phyloP scores from a whole-genome alignment of 2,113 vertebrate species.

The Sclerurus mexicanus region DNA sequence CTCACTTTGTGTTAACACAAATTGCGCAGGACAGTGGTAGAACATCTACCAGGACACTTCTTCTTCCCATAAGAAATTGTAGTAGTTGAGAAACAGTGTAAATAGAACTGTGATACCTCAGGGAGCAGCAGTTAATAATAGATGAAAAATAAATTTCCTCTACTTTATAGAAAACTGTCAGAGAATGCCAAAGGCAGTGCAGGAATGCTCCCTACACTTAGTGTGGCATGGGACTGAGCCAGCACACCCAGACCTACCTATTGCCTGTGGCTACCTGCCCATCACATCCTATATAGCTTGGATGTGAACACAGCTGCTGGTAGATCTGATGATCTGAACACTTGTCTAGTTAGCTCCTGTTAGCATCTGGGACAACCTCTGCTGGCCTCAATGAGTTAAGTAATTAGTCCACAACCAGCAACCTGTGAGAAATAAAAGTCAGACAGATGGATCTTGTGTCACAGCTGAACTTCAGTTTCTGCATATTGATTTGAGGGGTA shows the following conservation, averaged over 20 bases:
- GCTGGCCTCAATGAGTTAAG: background rate
- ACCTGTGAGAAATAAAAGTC: background rate
- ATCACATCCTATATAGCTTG: background rate
- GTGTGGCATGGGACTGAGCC: accelerated
- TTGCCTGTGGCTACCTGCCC: background rate
- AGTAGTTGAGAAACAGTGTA: background rate
- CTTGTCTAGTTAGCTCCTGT: background rate
- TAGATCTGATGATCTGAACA: background rate
- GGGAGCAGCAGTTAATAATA: background rate
- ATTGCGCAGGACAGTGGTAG: background rate
- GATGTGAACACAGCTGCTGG: background rate
- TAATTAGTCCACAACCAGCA: background rate
- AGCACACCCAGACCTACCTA: background rate
- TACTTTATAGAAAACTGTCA: background rate
- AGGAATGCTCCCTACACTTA: background rate
- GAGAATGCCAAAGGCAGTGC: accelerated
- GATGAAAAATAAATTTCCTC: background rate
- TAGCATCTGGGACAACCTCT: accelerated
- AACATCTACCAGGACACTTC: background rate
- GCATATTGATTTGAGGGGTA: background rate
- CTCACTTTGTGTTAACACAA: background rate
- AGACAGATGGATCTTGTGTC: background rate
- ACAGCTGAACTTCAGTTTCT: background rate
- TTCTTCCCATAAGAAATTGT: background rate
- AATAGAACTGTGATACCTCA: background rate